Evolutionary conservation across 2,888 invertebrate species (phyloP), one percentile per base, ranked within the genome.

Genomic region (Sphaerophoria rueppellii): DNA sequence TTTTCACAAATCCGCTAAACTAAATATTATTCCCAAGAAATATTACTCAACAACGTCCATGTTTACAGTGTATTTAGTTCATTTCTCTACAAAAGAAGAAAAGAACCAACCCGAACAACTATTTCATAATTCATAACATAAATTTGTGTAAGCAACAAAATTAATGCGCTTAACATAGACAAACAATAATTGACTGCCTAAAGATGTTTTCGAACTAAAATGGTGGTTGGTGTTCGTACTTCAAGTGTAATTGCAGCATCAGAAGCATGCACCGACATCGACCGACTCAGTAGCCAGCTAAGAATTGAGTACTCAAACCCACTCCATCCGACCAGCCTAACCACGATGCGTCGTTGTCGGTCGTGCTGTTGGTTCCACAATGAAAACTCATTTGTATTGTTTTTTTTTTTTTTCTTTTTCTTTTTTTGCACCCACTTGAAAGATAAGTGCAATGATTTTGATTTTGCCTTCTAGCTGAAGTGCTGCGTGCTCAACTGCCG

Each of bases 401-500:
- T 16, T 40, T n/a, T 35, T 14, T 24, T 37, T 4, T 61, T 46
- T 0, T 32, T 14, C 14, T 46, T 63, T 40, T 76, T 82, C 61
- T 74, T 67, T 61, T 70, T 77, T 69, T 54, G 58, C 73, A 77
- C 72, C 70, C 79, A 82, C 78, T 82, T 74, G 65, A 79, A 37
- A 78, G 74, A 82, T 82, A 82, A 82, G 82, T 82, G 70, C 63
- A 79, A 65, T 78, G 78, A 65, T 74, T 82, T 82, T 74, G 67
- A 69, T 82, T 82, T 81, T 82, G 46, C 65, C 52, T 77, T 74
- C 50, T 78, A 58, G 32, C 61, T 73, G 24, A 1, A 24, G 24
- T 24, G 24, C 24, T 24, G 24, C 24, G 24, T 24, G 24, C 24
- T 40, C 6, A 4, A 43, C 43, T 9, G 43, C 77, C 55, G 60